Evolutionary conservation across 2,113 vertebrate genomes (phyloP), one percentile per base, ranked within the genome.

Genomic region (Oreochromis aureus): DNA sequence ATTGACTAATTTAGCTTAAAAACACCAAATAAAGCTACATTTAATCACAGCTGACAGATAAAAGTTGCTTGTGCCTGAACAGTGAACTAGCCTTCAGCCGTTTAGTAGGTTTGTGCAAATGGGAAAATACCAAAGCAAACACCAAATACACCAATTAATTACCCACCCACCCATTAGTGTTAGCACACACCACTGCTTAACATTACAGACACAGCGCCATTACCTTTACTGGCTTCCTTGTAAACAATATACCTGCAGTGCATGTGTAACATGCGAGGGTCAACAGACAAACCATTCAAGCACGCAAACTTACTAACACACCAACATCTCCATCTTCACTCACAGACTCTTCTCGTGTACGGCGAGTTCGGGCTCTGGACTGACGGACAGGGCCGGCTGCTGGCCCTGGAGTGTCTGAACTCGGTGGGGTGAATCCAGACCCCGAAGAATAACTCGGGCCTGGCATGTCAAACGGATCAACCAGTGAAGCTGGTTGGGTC

Each of bases 401-500:
- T 0, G 97, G 96, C 78, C 96, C 96, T 1, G 95, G 95, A 34
- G 96, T 94, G 0, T 97, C 95, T 0, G 94, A 92, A 7, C 96
- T 61, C 3, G 95, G 90, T 3, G 96, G 94, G 5, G 96, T 96
- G 22, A 96, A 97, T 22, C 96, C 95, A 0, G 97, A 95, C 0
- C 96, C 93, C 0, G 97, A 96, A 44, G 98, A 97, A 87, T 98
- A 99, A 86, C 98, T 99, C 76, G 98, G 96, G 18, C 98, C 98
- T 0, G 98, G 98, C 84, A 99, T 94, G 91, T 99, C 98, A 5
- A 98, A 99, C 0, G 98, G 98, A 88, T 99, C 98, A 18, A 98
- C 97, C 22, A 98, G 95, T 87, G 2, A 96, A 86, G 89, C 93
- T 1, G 96, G 93, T 85, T 96, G 96, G 63, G 96, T 96, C 96